Evolutionary conservation across 2,797 vertebrate species (phyloP), one percentile per base, ranked within the genome.

Genomic region (Danio kyathit): DNA sequence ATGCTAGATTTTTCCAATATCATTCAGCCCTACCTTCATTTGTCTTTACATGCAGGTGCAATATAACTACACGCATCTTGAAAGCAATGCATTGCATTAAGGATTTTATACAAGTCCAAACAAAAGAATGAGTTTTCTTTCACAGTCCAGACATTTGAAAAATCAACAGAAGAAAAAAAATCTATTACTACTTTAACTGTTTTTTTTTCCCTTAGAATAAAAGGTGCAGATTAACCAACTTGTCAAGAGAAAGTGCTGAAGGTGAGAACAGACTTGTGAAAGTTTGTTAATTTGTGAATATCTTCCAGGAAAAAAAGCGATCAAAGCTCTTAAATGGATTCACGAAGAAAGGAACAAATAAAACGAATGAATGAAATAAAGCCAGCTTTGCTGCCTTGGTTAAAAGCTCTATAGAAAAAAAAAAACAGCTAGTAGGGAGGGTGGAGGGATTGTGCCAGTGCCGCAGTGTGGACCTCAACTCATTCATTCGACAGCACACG

Each of bases 191-290:
- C 14, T 0, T 43, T 4, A n/a, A 7, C 43, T 13, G 43, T 48
- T 87, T 88, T 82, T 86, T 76, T 29, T 29, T 29, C 29, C 29
- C 85, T 88, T 82, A 84, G 84, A 88, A 80, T 88, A 85, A 87
- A 84, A 84, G 85, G 5, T 48, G 43, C 7, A 14, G 16, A 70
- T 60, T 60, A 60, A 87, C 88, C 82, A 76, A 82, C 72, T 77
- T 89, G 86, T 87, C 87, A 61, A 82, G 43, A 80, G 80, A 63
- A 71, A 14, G 46, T 44, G 56, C 56, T 74, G 75, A 75, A 83
- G 52, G 67, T 61, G 6, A 56, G 57, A 82, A 66, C 40, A 52
- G 43, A 8, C 56, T 19, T 60, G 38, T 63, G 61, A 79, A 85
- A 60, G 81, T 74, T 60, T 88, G 61, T 59, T 70, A 72, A 60